These are phyloP conservation scores for Xanthia icteritia DNA, from an alignment of 2,888 invertebrate genomes.

Conservation along the genomic window DNA sequence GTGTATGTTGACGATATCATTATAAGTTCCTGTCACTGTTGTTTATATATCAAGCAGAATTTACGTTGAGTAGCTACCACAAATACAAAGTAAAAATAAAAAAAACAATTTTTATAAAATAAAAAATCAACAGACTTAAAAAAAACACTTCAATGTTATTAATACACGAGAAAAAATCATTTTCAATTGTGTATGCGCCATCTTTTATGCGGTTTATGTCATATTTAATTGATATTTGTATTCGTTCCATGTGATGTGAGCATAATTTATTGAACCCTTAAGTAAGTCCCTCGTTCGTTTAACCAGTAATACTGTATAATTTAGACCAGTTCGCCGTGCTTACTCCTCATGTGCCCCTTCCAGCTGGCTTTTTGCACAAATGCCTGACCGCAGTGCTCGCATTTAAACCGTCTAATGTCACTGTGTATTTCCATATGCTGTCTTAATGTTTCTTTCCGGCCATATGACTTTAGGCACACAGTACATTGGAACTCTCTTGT, in stretches of 20 bases:
- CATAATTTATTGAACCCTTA: neutral
- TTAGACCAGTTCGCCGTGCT: slow-evolving; percentile 55
- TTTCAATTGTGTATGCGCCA: too few species aligned
- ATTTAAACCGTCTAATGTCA: slow-evolving; percentile 69
- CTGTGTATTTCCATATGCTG: slow-evolving; percentile 74
- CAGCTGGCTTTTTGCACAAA: slow-evolving; percentile 72
- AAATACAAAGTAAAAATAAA: too few species aligned
- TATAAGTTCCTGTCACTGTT: neutral
- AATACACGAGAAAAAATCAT: too few species aligned
- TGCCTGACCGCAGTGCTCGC: slow-evolving; percentile 67
- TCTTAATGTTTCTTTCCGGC: slow-evolving; percentile 67
- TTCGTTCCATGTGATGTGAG: neutral
- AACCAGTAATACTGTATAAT: neutral
- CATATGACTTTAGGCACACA: slow-evolving; percentile 76
- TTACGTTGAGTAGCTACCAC: neutral
- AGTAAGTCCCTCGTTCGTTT: neutral
- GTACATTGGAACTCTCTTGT: slow-evolving; percentile 76
- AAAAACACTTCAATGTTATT: too few species aligned
- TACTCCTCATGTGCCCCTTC: slow-evolving; percentile 69
- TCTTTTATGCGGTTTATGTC: neutral
- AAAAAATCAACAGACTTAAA: too few species aligned
- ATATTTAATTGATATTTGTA: neutral
- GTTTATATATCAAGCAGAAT: neutral
- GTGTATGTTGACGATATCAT: neutral
- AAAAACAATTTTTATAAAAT: too few species aligned